Conservation (phyloP, 2,797 vertebrate species). For the Esox masquinongy region DNA sequence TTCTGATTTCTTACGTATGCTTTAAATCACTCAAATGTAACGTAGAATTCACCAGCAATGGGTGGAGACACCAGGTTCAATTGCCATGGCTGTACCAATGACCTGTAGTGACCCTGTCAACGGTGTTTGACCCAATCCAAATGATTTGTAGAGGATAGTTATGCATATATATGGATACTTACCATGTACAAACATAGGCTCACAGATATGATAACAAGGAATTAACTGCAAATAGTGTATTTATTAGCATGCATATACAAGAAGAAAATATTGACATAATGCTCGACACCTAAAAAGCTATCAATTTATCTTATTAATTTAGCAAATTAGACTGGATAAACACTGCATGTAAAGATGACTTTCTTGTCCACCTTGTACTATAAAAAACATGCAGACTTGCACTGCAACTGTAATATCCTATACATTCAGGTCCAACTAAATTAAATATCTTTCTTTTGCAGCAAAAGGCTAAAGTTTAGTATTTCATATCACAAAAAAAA, state of each 20-base stretch:
- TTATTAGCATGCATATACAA: conserved; percentile 21
- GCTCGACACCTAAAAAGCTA: conserved; percentile 17
- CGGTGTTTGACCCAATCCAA: too few relatives aligned
- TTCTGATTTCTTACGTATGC: neutral
- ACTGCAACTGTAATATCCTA: conserved; percentile 31
- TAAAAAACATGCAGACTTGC: conserved; percentile 39
- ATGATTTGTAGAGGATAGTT: too few relatives aligned
- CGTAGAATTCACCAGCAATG: neutral
- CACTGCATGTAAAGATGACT: conserved; percentile 43
- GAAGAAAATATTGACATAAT: conserved; percentile 6
- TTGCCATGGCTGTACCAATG: too few relatives aligned
- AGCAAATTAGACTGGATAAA: conserved; percentile 41
- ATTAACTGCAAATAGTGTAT: conserved; percentile 2
- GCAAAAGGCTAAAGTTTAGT: conserved; percentile 6
- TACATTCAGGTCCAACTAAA: conserved; percentile 41
- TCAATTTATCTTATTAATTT: conserved; percentile 31
- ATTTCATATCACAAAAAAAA: conserved; percentile 15
- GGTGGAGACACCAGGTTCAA: too few relatives aligned
- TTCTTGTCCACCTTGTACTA: conserved; percentile 40
- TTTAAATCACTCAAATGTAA: neutral
- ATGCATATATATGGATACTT: too few relatives aligned
- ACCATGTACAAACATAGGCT: too few relatives aligned
- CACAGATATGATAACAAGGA: too few relatives aligned
- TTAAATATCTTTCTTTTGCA: conserved; percentile 16
- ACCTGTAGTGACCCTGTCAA: too few relatives aligned